Conservation (phyloP, 2,113 vertebrate genomes). For the Heterochromis multidens region DNA sequence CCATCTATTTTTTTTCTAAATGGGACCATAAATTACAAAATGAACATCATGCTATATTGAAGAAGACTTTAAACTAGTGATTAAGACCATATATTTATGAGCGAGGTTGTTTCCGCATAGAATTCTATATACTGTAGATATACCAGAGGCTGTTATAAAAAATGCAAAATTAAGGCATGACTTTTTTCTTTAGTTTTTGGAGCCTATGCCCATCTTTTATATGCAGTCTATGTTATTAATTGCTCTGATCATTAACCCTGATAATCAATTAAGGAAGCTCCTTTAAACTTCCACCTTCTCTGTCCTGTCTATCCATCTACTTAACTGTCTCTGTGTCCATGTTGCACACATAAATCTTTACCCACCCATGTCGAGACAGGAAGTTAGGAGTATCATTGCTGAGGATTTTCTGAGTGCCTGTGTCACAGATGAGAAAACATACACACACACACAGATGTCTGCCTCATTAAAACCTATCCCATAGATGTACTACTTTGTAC, state of each 20-base stretch:
- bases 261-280: neutral
- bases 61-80: neutral
- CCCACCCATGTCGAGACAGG: conserved; percentile 75
- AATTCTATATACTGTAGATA: neutral
- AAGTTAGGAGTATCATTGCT: conserved; percentile 87
- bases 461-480: conserved; percentile 98
- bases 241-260: neutral
- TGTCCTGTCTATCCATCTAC: neutral
- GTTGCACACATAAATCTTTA: conserved; percentile 6
- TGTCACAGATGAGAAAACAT: conserved; percentile 85
- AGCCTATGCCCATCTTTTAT: neutral
- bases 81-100: neutral
- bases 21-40: neutral
- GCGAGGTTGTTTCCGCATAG: neutral
- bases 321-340: neutral
- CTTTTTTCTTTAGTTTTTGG: neutral
- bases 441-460: conserved; percentile 66
- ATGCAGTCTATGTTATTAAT: neutral
- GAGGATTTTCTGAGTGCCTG: conserved; percentile 88
- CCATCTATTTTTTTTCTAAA: rapidly evolving
- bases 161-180: neutral
- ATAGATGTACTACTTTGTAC: conserved; percentile 89
- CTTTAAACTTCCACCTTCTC: neutral
- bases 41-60: rapidly evolving
- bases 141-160: neutral